Conservation (phyloP, 1,140 invertebrate species). For the Pogonomyrmex barbatus region DNA sequence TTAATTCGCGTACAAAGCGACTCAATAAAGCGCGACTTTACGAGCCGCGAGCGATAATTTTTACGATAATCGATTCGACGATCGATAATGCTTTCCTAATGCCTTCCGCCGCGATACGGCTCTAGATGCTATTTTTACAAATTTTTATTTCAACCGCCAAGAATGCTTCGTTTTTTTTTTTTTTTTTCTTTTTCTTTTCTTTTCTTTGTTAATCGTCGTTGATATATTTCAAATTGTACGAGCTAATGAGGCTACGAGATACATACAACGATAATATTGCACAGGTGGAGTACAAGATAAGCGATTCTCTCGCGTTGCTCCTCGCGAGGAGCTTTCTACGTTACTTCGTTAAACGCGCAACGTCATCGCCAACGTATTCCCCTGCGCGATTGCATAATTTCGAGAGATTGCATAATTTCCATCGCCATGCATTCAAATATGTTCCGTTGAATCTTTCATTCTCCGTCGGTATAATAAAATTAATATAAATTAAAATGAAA, state of each 20-base stretch:
- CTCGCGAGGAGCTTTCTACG: not conserved
- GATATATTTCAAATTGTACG: not conserved
- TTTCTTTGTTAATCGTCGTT: not conserved
- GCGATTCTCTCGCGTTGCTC: not conserved
- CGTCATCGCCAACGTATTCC: slow-evolving; percentile 7
- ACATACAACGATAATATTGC: not conserved
- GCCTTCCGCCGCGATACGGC: not conserved
- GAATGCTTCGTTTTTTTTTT: not conserved
- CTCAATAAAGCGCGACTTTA: slow-evolving; percentile 51
- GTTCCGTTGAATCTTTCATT: slow-evolving; percentile 46
- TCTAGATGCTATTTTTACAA: not conserved
- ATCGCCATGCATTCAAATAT: slow-evolving; percentile 53
- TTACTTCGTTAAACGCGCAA: slow-evolving; percentile 46
- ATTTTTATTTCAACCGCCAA: not conserved
- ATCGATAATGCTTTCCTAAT: slow-evolving; percentile 37
- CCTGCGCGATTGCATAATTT: slow-evolving; percentile 46
- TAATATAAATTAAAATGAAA: slow-evolving; percentile 59
- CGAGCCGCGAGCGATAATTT: slow-evolving; percentile 57
- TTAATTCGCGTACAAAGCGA: slow-evolving; percentile 51
- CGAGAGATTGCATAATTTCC: slow-evolving; percentile 54
- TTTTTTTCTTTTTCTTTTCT: not conserved
- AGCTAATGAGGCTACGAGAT: not conserved
- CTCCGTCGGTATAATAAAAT: slow-evolving; percentile 42
- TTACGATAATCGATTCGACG: slow-evolving; percentile 65
- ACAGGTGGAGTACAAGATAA: not conserved